phyloP scores from a whole-genome alignment of 2,113 vertebrate genomes.

The Carollia perspicillata region DNA sequence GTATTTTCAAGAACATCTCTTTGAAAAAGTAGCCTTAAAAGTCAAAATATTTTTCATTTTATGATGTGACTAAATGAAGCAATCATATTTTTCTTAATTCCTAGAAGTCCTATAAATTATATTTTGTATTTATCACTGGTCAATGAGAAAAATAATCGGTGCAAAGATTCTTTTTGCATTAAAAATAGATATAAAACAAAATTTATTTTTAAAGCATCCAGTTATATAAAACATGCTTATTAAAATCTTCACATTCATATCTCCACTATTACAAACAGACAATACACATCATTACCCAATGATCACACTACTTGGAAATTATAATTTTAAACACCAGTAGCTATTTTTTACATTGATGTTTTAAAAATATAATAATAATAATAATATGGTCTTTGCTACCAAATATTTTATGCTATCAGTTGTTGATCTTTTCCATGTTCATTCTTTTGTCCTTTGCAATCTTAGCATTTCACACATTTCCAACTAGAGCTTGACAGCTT shows the following conservation, averaged over 20 bases:
- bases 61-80: conserved; percentile 61
- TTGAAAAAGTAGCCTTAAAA: conserved; percentile 59
- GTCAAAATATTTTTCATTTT: conserved; percentile 29
- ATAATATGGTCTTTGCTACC: conserved; percentile 48
- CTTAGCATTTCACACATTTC: conserved; percentile 64
- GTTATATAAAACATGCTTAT: conserved; percentile 53
- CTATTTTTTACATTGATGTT: conserved; percentile 38
- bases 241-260: conserved; percentile 60
- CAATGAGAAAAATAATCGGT: conserved; percentile 70
- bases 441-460: conserved; percentile 44
- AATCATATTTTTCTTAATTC: conserved; percentile 46
- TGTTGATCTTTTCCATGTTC: conserved; percentile 49
- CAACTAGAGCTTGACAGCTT: conserved; percentile 58
- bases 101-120: conserved; percentile 46
- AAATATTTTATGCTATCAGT: conserved; percentile 39
- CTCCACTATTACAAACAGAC: conserved; percentile 55
- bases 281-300: conserved; percentile 52
- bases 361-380: conserved; percentile 35
- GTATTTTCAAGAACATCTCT: conserved; percentile 33
- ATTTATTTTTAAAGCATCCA: conserved; percentile 51
- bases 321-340: conserved; percentile 36
- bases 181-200: conserved; percentile 45
- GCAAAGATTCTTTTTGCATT: conserved; percentile 20
- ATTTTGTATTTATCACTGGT: background rate
- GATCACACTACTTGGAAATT: conserved; percentile 38